Percentiles rank a stretch among this genome's conserved stretches.
Evolutionary conservation across 1,140 invertebrate genomes (phyloP).

Genomic region (Tyrophagus putrescentiae): DNA sequence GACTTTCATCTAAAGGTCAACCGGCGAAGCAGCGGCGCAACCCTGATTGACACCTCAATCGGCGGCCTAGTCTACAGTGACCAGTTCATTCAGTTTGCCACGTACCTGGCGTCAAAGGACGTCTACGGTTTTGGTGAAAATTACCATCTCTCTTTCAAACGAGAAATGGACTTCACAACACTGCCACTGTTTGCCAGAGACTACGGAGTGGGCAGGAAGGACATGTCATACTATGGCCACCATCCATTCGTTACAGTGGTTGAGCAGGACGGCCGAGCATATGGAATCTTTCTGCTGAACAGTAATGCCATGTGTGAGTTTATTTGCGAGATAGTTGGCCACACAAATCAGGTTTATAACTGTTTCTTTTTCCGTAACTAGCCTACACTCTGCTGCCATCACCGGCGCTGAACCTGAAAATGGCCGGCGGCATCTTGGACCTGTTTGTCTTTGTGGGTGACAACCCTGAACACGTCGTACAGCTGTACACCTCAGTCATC

Average conservation of each 20-base stretch:
- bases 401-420: slow-evolving; percentile 55
- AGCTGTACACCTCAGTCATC: slow-evolving; percentile 29
- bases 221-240: slow-evolving; percentile 38
- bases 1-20: neutral
- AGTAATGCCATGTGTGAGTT: slow-evolving; percentile 40
- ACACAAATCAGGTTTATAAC: no score
- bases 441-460: slow-evolving; percentile 54
- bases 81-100: slow-evolving; percentile 37
- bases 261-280: slow-evolving; percentile 38
- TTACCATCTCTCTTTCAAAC: slow-evolving; percentile 23
- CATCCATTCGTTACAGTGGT: slow-evolving; percentile 43
- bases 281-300: slow-evolving; percentile 39
- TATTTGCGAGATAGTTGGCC: no score
- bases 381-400: slow-evolving; percentile 35
- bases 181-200: slow-evolving; percentile 48
- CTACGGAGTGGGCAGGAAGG: slow-evolving; percentile 38
- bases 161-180: slow-evolving; percentile 33
- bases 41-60: neutral
- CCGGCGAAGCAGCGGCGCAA: neutral
- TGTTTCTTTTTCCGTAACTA: no score
- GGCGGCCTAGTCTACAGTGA: slow-evolving; percentile 23
- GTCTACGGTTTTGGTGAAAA: slow-evolving; percentile 41
- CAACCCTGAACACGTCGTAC: slow-evolving; percentile 34
- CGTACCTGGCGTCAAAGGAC: slow-evolving; percentile 35
- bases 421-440: slow-evolving; percentile 57